Conservation (phyloP, 2,888 invertebrate species). For the Tortrix viridana region DNA sequence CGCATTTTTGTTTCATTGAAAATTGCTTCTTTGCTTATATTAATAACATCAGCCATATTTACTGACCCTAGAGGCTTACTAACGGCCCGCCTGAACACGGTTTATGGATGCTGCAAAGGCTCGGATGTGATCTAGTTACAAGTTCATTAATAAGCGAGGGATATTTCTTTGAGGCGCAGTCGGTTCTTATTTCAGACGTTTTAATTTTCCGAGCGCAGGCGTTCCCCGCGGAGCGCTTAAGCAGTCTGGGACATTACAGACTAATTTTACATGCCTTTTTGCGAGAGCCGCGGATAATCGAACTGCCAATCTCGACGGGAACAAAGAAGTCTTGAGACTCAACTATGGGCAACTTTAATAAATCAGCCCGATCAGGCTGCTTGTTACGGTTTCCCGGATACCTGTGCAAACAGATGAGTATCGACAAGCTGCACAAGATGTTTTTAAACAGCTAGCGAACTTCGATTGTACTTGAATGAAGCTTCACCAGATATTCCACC, state of each 20-base stretch:
- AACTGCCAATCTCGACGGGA: constrained; percentile 77
- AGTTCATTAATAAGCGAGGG: constrained; percentile 46
- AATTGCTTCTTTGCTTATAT: neutral
- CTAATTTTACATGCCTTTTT: constrained; percentile 79
- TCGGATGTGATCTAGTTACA: constrained; percentile 36
- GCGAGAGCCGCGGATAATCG: constrained; percentile 74
- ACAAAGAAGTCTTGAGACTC: constrained; percentile 62
- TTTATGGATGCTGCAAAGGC: constrained; percentile 11
- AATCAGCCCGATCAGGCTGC: constrained; percentile 48
- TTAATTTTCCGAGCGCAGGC: constrained; percentile 63
- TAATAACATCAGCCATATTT: neutral
- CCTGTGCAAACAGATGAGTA: constrained; percentile 11
- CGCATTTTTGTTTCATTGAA: neutral
- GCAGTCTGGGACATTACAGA: constrained; percentile 75
- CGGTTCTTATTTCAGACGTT: constrained; percentile 68
- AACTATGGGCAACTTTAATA: constrained; percentile 67
- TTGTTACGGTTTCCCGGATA: constrained; percentile 23
- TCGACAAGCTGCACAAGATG: constrained; percentile 11
- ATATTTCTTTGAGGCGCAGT: constrained; percentile 59
- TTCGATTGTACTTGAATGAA: constrained; percentile 2
- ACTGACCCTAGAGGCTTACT: constrained; percentile 22
- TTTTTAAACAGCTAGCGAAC: constrained; percentile 10
- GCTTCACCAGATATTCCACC: too few species aligned
- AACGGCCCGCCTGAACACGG: constrained; percentile 9
- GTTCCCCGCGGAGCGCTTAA: constrained; percentile 74